A percentile compares a stretch with the other conserved stretches of the same genome.
These are phyloP conservation scores for Sebastes schlegelii DNA, from an alignment of 2,113 vertebrate genomes.

Conservation along the genomic window DNA sequence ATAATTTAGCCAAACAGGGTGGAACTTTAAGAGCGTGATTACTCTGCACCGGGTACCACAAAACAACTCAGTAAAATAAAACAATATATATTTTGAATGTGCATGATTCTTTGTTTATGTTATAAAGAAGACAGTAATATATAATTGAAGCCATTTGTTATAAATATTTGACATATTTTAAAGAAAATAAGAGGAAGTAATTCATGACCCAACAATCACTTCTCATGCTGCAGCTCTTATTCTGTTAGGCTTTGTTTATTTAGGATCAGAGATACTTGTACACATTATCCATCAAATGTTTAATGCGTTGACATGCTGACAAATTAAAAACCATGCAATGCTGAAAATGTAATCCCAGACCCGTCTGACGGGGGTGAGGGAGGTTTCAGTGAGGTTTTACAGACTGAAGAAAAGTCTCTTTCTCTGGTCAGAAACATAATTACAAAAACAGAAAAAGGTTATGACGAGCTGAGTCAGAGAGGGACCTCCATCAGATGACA, in stretches of 20 bases:
- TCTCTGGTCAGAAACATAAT: slow-evolving; percentile 10
- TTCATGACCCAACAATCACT: no score
- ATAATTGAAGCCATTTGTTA: no score
- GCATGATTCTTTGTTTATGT: no score
- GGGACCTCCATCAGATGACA: slow-evolving; percentile 2
- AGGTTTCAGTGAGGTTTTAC: not conserved
- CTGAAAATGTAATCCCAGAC: not conserved
- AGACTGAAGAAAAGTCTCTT: not conserved
- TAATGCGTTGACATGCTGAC: not conserved
- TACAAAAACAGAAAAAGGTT: slow-evolving; percentile 1
- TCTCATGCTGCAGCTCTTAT: not conserved
- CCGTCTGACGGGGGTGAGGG: not conserved
- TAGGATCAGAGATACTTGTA: not conserved
- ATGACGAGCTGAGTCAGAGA: not conserved
- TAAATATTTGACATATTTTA: no score
- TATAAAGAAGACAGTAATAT: no score
- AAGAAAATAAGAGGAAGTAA: no score
- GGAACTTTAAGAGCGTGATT: no score
- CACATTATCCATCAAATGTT: not conserved
- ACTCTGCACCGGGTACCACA: no score
- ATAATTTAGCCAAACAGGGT: no score
- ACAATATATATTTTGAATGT: not conserved
- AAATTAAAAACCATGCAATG: not conserved
- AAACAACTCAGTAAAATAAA: no score
- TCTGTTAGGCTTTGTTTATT: not conserved